A percentile compares a stretch with the other conserved stretches of the same genome.
Evolutionary conservation across 2,797 vertebrate genomes (phyloP).

Genomic region (Lutjanus argentimaculatus): DNA sequence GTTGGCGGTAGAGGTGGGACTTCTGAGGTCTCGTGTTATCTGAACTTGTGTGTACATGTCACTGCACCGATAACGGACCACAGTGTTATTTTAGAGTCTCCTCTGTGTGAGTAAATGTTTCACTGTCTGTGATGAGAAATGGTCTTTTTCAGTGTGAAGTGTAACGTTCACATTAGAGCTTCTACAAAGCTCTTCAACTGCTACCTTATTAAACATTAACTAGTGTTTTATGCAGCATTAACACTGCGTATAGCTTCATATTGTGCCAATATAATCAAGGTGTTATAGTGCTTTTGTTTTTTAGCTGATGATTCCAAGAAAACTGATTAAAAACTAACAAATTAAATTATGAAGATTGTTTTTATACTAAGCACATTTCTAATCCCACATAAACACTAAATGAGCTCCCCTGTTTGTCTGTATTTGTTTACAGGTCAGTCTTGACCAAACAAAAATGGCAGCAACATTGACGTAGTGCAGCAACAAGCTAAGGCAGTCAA

Average conservation of each 20-base stretch:
- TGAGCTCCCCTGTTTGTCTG: too few species aligned
- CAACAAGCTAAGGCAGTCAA: too few species aligned
- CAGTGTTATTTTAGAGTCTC: constrained; percentile 11
- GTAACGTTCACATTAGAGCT: not conserved
- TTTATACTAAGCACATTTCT: too few species aligned
- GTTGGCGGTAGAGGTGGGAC: constrained; percentile 36
- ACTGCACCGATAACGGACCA: not conserved
- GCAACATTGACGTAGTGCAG: too few species aligned
- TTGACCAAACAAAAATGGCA: too few species aligned
- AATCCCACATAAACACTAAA: too few species aligned
- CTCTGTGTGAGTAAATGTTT: constrained; percentile 15
- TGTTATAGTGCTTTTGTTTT: not conserved
- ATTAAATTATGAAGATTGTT: not conserved
- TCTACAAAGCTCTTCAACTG: not conserved
- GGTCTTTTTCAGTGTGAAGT: not conserved
- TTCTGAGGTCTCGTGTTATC: constrained; percentile 31
- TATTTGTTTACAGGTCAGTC: too few species aligned
- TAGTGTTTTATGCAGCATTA: not conserved
- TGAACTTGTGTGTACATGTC: constrained; percentile 12
- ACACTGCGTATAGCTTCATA: not conserved
- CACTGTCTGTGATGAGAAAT: not conserved
- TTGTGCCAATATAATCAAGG: not conserved
- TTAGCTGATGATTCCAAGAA: not conserved
- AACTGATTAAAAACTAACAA: not conserved
- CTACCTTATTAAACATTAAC: not conserved